These are phyloP conservation scores for Xanthia togata DNA, from an alignment of 2,888 invertebrate genomes.

Conservation along the genomic window DNA sequence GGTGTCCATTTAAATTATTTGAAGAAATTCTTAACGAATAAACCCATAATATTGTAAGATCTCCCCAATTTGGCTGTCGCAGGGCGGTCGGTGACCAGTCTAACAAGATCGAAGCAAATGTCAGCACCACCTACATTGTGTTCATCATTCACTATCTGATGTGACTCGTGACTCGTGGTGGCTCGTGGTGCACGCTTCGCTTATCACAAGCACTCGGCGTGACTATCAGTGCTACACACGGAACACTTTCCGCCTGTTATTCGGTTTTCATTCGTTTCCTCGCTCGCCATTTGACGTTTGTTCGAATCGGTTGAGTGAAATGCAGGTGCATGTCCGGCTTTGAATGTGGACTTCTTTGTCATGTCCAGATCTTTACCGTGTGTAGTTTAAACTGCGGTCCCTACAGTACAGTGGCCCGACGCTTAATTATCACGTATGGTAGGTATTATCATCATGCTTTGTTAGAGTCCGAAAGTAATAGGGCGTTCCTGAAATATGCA, in stretches of 20 bases:
- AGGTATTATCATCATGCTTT: background rate
- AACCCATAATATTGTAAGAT: background rate
- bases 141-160: background rate
- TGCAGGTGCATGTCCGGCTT: conserved; percentile 26
- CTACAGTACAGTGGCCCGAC: background rate
- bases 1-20: background rate
- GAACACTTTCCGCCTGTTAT: conserved; percentile 14
- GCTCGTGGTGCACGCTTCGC: background rate
- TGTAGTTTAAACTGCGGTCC: background rate
- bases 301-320: conserved; percentile 23
- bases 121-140: background rate
- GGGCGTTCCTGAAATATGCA: background rate
- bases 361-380: background rate
- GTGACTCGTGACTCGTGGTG: background rate
- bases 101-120: background rate
- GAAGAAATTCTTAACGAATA: background rate
- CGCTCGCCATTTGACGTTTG: conserved; percentile 15
- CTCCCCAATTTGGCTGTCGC: no score
- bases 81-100: no score
- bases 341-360: background rate
- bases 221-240: conserved; percentile 16
- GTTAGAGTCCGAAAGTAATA: background rate
- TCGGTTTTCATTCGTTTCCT: conserved; percentile 24
- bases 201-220: background rate
- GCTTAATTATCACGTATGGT: background rate